Base-by-base conservation (phyloP, 2,888 invertebrate genomes). In the Eledona agricola region DNA sequence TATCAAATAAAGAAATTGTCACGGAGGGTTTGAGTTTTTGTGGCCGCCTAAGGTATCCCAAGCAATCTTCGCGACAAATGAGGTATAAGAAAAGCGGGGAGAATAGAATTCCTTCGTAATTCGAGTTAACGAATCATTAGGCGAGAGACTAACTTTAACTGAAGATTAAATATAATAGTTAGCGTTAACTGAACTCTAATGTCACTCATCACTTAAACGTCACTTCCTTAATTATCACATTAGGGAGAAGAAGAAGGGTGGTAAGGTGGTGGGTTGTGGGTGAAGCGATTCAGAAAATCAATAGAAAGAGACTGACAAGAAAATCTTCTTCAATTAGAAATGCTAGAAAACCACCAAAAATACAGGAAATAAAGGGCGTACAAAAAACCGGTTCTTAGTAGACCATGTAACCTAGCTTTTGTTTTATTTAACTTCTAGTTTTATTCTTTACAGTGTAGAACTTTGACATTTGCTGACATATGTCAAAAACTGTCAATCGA, bases 81-180 rank as follows among this genome's bases (percentile, higher is more conserved):
- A 63, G 60, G 64, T 60, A 59, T 60, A 63, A 66, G 64, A 63
- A 65, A 60, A 58, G 55, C 63, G 58, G 58, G 50, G 59, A 59
- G 64, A 64, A 64, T 63, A 58, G 64, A 62, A 70, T 70, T 66
- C 69, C 67, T 62, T 60, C 57, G 63, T 71, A 72, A 72, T 72
- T 71, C 67, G 67, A 70, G 67, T 75, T 75, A 74, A 74, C 75
- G 74, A 72, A 71, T 74, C 74, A 75, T 75, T 75, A 74, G 69
- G 67, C 73, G 60, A 58, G 55, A 51, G 59, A 59, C 66, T 66
- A 74, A 74, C 70, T 73, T 72, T 72, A 74, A 75, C 74, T 74
- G 69, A 69, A 73, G 75, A 75, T 76, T 75, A 76, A 75, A 75
- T 75, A 75, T 75, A 75, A 75, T 74, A 74, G 75, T 73, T 74